Evolutionary conservation across 1,140 invertebrate species (phyloP).

Genomic region (Bombus pyrosoma): DNA sequence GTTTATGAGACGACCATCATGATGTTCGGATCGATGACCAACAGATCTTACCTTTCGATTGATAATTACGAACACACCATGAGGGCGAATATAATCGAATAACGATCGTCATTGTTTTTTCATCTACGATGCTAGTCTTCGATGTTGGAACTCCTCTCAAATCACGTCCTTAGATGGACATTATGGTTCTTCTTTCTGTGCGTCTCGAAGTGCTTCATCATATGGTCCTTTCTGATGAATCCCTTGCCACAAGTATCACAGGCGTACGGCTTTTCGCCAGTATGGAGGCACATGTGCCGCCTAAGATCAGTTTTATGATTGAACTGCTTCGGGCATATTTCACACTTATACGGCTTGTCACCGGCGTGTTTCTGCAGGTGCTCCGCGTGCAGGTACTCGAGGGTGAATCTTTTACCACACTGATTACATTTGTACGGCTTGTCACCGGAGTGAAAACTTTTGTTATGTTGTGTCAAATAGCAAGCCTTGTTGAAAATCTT

Average conservation of each 20-base stretch:
- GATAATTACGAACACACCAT: not conserved
- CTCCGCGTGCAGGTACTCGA: slow-evolving; percentile 86
- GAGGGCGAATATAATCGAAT: not conserved
- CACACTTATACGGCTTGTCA: slow-evolving; percentile 95
- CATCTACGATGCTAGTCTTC: not conserved
- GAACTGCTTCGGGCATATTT: slow-evolving; percentile 93
- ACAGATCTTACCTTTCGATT: slow-evolving; percentile 23
- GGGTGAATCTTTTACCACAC: slow-evolving; percentile 92
- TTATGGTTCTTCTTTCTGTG: slow-evolving; percentile 84
- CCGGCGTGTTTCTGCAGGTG: slow-evolving; percentile 91
- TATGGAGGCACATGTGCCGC: slow-evolving; percentile 94
- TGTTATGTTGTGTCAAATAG: slow-evolving; percentile 95
- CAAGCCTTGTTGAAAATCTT: slow-evolving; percentile 93
- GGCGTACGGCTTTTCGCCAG: slow-evolving; percentile 90
- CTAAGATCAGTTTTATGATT: slow-evolving; percentile 96
- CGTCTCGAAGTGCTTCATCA: slow-evolving; percentile 95
- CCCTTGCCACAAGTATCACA: slow-evolving; percentile 93
- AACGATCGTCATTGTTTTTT: not conserved
- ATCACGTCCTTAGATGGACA: slow-evolving; percentile 45
- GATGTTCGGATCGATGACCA: not conserved
- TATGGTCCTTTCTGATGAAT: slow-evolving; percentile 97
- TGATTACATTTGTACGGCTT: slow-evolving; percentile 92
- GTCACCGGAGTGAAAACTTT: slow-evolving; percentile 93
- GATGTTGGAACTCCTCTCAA: not conserved
- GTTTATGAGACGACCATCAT: too few species aligned